phyloP scores from a whole-genome alignment of 1,140 invertebrate species.

The Neodiprion virginianus region DNA sequence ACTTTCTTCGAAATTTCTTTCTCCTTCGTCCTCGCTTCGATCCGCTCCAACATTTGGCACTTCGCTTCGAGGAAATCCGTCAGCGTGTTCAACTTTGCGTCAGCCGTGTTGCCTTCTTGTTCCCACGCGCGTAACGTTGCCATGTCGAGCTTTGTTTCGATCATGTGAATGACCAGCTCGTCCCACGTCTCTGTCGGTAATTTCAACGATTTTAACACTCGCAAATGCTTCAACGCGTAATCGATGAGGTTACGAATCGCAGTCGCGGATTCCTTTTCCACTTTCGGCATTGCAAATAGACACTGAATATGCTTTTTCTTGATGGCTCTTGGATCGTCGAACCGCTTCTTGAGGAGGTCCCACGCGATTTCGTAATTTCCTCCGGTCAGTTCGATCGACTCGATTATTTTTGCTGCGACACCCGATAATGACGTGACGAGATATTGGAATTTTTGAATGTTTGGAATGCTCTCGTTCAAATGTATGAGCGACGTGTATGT shows the following conservation, averaged over 20 bases:
- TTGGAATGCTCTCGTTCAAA: constrained; percentile 17
- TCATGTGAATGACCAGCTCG: constrained; percentile 28
- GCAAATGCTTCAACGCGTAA: constrained; percentile 27
- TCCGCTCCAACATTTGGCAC: constrained; percentile 26
- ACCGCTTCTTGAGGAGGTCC: constrained; percentile 30
- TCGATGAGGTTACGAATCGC: constrained; percentile 29
- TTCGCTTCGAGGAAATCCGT: constrained; percentile 23
- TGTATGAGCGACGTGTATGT: constrained; percentile 28
- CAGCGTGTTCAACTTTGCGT: background rate
- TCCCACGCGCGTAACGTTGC: constrained; percentile 29
- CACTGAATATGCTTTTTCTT: constrained; percentile 31
- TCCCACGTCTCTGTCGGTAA: constrained; percentile 30
- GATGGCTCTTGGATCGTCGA: constrained; percentile 30
- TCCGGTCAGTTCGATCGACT: constrained; percentile 26
- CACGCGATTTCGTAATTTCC: constrained; percentile 34
- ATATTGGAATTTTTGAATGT: constrained; percentile 28
- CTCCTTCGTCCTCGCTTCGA: constrained; percentile 21
- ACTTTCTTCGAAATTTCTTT: constrained; percentile 8
- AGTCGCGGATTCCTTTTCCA: constrained; percentile 26
- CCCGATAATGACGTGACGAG: constrained; percentile 20
- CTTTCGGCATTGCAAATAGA: constrained; percentile 25
- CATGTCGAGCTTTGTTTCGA: constrained; percentile 30
- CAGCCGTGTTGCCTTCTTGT: background rate
- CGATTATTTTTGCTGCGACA: constrained; percentile 28
- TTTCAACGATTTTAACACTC: constrained; percentile 23